A percentile compares a stretch with the other conserved stretches of the same genome.
These are phyloP conservation scores for Coregonus sp. DNA, from an alignment of 2,797 vertebrate species.

Conservation along the genomic window DNA sequence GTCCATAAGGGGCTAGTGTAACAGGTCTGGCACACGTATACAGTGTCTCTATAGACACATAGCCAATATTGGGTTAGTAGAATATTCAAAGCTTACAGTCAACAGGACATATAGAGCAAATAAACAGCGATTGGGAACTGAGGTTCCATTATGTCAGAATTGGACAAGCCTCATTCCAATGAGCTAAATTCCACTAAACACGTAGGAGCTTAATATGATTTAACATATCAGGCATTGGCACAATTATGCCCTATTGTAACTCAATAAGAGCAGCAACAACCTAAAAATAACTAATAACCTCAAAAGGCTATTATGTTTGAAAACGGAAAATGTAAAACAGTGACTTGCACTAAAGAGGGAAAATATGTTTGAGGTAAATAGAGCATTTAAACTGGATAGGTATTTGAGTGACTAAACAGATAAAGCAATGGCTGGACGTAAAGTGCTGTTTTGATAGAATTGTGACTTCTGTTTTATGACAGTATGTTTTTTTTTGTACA, in stretches of 20 bases:
- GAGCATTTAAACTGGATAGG: not conserved
- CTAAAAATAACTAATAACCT: not conserved
- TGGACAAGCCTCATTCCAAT: slow-evolving; percentile 55
- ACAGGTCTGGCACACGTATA: slow-evolving; percentile 24
- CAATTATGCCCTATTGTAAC: slow-evolving; percentile 46
- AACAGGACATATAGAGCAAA: slow-evolving; percentile 30
- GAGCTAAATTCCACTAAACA: slow-evolving; percentile 59
- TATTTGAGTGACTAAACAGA: not conserved
- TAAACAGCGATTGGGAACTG: slow-evolving; percentile 23
- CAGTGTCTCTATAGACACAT: slow-evolving; percentile 9
- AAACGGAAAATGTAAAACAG: not conserved
- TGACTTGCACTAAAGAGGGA: slow-evolving; percentile 2
- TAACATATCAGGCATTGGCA: slow-evolving; percentile 28
- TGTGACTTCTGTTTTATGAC: not conserved
- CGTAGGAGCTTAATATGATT: slow-evolving; percentile 57
- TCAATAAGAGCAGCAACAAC: slow-evolving; percentile 33
- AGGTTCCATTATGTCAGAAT: slow-evolving; percentile 33
- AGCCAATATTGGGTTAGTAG: slow-evolving; percentile 38
- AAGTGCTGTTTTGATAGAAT: not conserved
- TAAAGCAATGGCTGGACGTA: not conserved
- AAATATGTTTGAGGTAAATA: not conserved
- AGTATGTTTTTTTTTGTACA: slow-evolving; percentile 17
- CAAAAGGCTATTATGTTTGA: not conserved
- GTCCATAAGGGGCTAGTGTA: slow-evolving; percentile 28
- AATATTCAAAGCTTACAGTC: slow-evolving; percentile 24